Evolutionary conservation across 2,797 vertebrate genomes (phyloP), one percentile per base, ranked within the genome.

Genomic region (Heterohyrax brucei): DNA sequence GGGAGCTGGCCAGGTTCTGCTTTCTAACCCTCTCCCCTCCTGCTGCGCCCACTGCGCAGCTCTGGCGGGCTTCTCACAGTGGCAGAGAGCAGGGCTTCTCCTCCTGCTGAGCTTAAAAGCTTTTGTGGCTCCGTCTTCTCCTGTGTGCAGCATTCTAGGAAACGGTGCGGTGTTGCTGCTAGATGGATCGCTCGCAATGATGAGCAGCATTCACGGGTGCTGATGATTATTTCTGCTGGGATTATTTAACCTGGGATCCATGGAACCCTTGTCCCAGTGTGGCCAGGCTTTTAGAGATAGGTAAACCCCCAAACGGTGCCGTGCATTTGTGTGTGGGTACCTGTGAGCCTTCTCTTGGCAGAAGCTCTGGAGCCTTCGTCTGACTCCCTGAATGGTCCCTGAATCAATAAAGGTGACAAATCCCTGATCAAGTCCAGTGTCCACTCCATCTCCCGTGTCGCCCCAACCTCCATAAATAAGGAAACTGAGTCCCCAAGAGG

Each of bases 91-190:
- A 53, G 93, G 30, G 73, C 30, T 92, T 26, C 14, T 92, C 56
- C 73, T 68, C 84, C 79, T 80, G 66, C 80, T 50, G 70, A 70
- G 64, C 39, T 48, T 79, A 39, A 95, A 92, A 93, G 26, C 66
- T 61, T 92, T n/a, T 8, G 9, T 75, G 18, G 48, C n/a, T 82
- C 50, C n/a, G 39, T 95, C 91, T 96, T 73, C 19, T 22, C 28
- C 70, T 76, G 76, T 91, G 46, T 95, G 64, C 39, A 86, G 64
- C 80, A 22, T 75, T 95, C 96, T 73, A 91, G 95, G 91, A 96
- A 94, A 96, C 96, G 33, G 61, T 26, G 94, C 86, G 14, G 70
- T 86, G 8, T 89, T 87, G 12, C 81, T 78, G 61, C 48, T 3
- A 13, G 83, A 33, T 87, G 61, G 87, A 48, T 90, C 87, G 80